Evolutionary conservation across 30 jellyfish, hydroid and myxozoan genomes (phyloP).

Genomic region (Nemopilema nomurai): DNA sequence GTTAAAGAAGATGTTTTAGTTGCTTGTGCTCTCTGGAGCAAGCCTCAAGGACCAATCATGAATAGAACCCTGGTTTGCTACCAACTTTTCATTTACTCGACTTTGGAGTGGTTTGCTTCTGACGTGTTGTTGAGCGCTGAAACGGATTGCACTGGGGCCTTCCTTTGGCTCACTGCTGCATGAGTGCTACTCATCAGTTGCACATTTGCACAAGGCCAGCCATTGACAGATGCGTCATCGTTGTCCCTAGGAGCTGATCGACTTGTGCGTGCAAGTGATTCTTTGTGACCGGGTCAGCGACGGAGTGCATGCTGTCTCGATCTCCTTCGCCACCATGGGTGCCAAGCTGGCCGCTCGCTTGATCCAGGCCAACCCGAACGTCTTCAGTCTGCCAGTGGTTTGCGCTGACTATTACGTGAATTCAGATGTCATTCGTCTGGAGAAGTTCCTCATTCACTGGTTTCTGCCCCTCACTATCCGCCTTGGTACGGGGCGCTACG

Average conservation of each 20-base stretch:
- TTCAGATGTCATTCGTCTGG: constrained; percentile 36
- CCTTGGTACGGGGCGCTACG: constrained; percentile 91
- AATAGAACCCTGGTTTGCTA: too few relatives aligned
- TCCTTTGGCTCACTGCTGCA: too few relatives aligned
- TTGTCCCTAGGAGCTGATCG: constrained; percentile 31
- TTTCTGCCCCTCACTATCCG: constrained; percentile 88
- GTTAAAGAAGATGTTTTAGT: too few relatives aligned
- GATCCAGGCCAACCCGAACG: constrained; percentile 52
- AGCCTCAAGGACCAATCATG: too few relatives aligned
- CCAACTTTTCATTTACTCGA: too few relatives aligned
- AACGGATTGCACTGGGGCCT: too few relatives aligned
- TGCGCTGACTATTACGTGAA: constrained; percentile 51
- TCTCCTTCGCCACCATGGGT: constrained; percentile 63
- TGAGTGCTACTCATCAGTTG: too few relatives aligned
- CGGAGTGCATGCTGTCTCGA: constrained; percentile 1
- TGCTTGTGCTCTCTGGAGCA: too few relatives aligned
- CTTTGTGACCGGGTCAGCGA: constrained; percentile 22
- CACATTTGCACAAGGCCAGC: background rate
- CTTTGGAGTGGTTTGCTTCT: too few relatives aligned
- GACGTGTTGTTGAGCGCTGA: too few relatives aligned
- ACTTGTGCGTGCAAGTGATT: constrained; percentile 58
- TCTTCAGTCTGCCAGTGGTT: constrained; percentile 36
- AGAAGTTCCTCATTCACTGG: constrained; percentile 85
- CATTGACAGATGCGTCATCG: background rate
- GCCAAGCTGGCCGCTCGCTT: constrained; percentile 90